Evolutionary conservation across 1,140 invertebrate species (phyloP).

Genomic region (Tetraneura akinire): DNA sequence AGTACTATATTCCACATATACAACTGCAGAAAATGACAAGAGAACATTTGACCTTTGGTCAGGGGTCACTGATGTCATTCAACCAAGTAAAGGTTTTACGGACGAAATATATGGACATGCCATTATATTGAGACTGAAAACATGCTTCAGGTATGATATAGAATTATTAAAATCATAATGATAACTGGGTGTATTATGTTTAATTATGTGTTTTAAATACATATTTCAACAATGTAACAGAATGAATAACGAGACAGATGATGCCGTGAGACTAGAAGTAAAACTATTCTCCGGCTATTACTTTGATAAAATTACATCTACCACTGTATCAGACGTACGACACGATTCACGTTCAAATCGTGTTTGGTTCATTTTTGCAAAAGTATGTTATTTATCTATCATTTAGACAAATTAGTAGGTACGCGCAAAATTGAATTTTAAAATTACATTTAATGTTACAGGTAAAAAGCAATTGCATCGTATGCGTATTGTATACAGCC

Average conservation of each 20-base stretch:
- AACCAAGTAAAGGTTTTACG: slow-evolving; percentile 60
- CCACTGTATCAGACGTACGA: slow-evolving; percentile 63
- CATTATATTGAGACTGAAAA: not conserved
- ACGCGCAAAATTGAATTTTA: not conserved
- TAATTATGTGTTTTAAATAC: too few relatives aligned
- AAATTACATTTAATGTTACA: slow-evolving; percentile 25
- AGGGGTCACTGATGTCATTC: slow-evolving; percentile 53
- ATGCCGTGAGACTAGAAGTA: slow-evolving; percentile 65
- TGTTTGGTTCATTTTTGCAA: slow-evolving; percentile 68
- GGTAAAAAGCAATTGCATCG: slow-evolving; percentile 62
- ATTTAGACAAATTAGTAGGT: too few relatives aligned
- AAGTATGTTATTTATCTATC: slow-evolving; percentile 62
- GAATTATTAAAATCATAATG: too few relatives aligned
- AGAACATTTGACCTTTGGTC: slow-evolving; percentile 26
- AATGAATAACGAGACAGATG: slow-evolving; percentile 64
- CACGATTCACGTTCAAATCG: slow-evolving; percentile 64
- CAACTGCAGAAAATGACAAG: slow-evolving; percentile 33
- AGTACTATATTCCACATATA: slow-evolving; percentile 20
- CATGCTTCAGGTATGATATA: slow-evolving; percentile 9
- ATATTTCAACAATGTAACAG: slow-evolving; percentile 57
- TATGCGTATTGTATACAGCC: slow-evolving; percentile 65
- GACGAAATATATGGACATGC: slow-evolving; percentile 46
- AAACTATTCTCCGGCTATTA: slow-evolving; percentile 68
- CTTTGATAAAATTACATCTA: slow-evolving; percentile 61
- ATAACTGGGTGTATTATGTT: too few relatives aligned